Evolutionary conservation across 2,888 invertebrate species (phyloP).

Genomic region (Mantis religiosa): DNA sequence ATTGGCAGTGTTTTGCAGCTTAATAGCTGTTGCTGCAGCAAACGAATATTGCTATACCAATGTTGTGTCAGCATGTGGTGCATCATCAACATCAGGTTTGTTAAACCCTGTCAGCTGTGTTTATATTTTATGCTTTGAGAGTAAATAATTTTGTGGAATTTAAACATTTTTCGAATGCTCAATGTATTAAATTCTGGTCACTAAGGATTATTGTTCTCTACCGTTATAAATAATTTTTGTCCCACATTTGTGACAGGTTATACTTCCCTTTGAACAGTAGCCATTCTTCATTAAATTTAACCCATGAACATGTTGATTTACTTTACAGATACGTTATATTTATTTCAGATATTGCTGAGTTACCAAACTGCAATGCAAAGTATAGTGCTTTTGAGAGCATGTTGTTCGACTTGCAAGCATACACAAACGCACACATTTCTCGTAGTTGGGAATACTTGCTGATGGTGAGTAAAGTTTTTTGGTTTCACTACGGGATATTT

Average conservation of each 20-base stretch:
- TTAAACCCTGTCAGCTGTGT: neutral
- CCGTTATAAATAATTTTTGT: too few relatives aligned
- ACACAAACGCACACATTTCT: conserved; percentile 61
- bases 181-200: too few relatives aligned
- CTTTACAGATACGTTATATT: neutral
- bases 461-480: conserved; percentile 42
- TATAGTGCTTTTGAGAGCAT: conserved; percentile 55
- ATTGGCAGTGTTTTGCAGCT: conserved; percentile 49
- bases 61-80: conserved; percentile 54
- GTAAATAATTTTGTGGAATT: too few relatives aligned
- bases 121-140: too few relatives aligned
- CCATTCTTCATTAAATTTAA: too few relatives aligned
- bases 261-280: too few relatives aligned
- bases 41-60: conserved; percentile 61
- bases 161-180: too few relatives aligned
- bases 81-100: conserved; percentile 35
- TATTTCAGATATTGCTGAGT: conserved; percentile 1
- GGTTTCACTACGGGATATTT: too few relatives aligned
- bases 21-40: conserved; percentile 48
- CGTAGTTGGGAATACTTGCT: conserved; percentile 73
- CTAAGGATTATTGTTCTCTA: too few relatives aligned
- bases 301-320: too few relatives aligned
- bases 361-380: conserved; percentile 56
- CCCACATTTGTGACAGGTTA: too few relatives aligned
- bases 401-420: conserved; percentile 47